Evolutionary conservation across 2,113 vertebrate species (phyloP), one percentile per base, ranked within the genome.

Genomic region (Anolis sagrei): DNA sequence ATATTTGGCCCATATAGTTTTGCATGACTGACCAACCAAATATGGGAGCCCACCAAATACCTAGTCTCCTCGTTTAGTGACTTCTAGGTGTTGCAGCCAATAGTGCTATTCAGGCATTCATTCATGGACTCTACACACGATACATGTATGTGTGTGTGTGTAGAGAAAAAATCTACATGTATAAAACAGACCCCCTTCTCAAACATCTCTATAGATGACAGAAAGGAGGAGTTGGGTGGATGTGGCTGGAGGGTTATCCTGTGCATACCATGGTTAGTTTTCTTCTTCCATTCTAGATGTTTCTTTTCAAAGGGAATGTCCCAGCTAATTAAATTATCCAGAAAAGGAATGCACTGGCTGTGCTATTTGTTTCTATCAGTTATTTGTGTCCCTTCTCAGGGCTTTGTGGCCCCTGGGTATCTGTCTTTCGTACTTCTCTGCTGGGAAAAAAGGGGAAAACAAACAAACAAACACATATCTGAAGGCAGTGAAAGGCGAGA

Each of bases 241-340:
- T 32, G n/a, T 10, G 68, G 68, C 13, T 69, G 39, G 39, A 5
- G 39, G 39, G 39, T 44, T 44, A 44, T 44, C 39, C 2, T 44
- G 58, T 76, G 7, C 88, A 3, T 23, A 83, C 90, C 48, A 61
- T 54, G 88, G 44, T 80, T 90, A 87, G 51, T 76, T 91, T 89
- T 48, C 23, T 90, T 79, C 83, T 88, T 90, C 83, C 68, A 82
- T 84, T 72, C 69, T 51, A 90, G 85, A 79, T 54, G 77, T 4
- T 84, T 81, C 79, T 81, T 77, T 92, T 94, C 91, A 49, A 58
- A 89, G 29, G 48, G 75, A 85, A 92, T 89, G 92, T 92, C 92
- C 89, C 91, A 91, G 86, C 27, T 75, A 83, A 88, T 69, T 84
- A 73, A 87, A 54, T 87, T 74, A 79, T 73, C 44, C 76, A 83